Conservation (phyloP, 2,113 vertebrate species). For the Narcine bancroftii region DNA sequence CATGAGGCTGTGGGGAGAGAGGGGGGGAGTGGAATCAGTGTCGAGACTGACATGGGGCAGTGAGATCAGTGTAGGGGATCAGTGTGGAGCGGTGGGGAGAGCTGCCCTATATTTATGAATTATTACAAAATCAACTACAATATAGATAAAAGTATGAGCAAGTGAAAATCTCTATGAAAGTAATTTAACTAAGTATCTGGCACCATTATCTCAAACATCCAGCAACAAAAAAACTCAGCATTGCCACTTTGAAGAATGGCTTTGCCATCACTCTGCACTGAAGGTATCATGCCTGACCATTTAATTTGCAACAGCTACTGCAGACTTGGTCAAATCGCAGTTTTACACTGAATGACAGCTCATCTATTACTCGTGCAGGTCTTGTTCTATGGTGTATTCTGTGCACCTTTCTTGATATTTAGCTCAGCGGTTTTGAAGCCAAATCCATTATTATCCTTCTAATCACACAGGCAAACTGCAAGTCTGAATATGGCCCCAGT, state of each 20-base stretch:
- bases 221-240: neutral
- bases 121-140: neutral
- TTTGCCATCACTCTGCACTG: neutral
- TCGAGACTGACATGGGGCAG: too few relatives aligned
- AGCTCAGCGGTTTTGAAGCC: slow-evolving; percentile 17
- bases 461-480: neutral
- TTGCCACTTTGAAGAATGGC: neutral
- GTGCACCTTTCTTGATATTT: slow-evolving; percentile 14
- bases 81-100: too few relatives aligned
- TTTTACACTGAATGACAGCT: neutral
- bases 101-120: too few relatives aligned
- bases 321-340: neutral
- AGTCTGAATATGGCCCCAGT: neutral
- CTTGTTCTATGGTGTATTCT: neutral
- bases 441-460: slow-evolving; percentile 33
- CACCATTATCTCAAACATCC: neutral
- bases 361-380: neutral
- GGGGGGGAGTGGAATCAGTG: too few relatives aligned
- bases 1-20: too few relatives aligned
- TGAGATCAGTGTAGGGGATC: too few relatives aligned
- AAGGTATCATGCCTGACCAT: neutral
- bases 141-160: neutral
- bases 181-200: neutral
- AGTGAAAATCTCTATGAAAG: neutral
- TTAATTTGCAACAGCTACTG: slow-evolving; percentile 12